phyloP scores from a whole-genome alignment of 2,888 invertebrate genomes.

The Parascotia fuliginaria region DNA sequence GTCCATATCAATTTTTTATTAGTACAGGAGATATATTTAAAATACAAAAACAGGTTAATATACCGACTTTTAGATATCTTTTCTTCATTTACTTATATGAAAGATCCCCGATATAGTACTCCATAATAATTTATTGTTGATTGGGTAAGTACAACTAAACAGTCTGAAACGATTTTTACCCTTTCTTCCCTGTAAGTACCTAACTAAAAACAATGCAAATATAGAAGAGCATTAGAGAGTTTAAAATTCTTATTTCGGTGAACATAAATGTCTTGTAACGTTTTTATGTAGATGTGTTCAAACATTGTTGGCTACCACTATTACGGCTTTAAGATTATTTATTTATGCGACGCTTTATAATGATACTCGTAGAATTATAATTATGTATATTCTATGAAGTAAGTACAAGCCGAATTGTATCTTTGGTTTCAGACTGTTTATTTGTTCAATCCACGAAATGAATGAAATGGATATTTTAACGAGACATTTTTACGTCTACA shows the following conservation, averaged over 20 bases:
- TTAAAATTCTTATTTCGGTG: too few relatives aligned
- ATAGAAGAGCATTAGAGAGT: too few relatives aligned
- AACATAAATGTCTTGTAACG: too few relatives aligned
- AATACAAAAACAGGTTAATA: constrained; percentile 47
- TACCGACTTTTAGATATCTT: constrained; percentile 19
- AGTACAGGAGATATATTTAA: constrained; percentile 56
- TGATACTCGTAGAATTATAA: too few relatives aligned
- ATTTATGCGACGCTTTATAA: too few relatives aligned
- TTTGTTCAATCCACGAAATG: constrained; percentile 35
- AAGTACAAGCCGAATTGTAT: neutral
- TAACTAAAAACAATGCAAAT: too few relatives aligned
- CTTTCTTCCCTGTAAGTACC: too few relatives aligned
- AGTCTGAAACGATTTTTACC: constrained; percentile 41
- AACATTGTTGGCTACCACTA: too few relatives aligned
- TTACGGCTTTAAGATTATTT: too few relatives aligned
- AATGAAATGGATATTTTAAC: constrained; percentile 39
- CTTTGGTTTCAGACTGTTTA: constrained; percentile 52
- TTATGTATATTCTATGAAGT: too few relatives aligned
- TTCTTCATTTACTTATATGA: neutral
- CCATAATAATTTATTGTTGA: constrained; percentile 1
- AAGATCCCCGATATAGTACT: neutral
- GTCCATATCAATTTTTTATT: constrained; percentile 80
- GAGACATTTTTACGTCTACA: constrained; percentile 46
- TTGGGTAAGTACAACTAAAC: constrained; percentile 43
- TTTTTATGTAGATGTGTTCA: too few relatives aligned